Evolutionary conservation across 2,797 vertebrate species (phyloP), one percentile per base, ranked within the genome.

Genomic region (Dicrostonyx torquatus): DNA sequence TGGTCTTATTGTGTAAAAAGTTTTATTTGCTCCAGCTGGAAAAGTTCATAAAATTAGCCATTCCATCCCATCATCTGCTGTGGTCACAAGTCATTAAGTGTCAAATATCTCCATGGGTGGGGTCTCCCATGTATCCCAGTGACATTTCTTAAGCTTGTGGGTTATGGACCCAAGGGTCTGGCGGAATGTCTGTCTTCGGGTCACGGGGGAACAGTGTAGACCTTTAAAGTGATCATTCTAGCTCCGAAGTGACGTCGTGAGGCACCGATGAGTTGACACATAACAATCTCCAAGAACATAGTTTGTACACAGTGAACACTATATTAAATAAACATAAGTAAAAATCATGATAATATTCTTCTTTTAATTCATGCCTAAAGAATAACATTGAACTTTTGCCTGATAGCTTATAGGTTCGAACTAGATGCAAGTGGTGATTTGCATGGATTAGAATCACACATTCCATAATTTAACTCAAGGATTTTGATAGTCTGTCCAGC

Each of bases 91-190:
- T 78, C 86, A 43, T 93, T 94, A 84, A 78, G 89, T 94, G 77
- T 95, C 50, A 96, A 96, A 70, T 79, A 92, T 80, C 86, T 96
- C 88, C 34, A 3, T 64, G 93, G 93, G 94, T 92, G 86, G 85
- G 95, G 66, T 92, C 88, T 78, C 43, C 93, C 68, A 76, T 75
- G 77, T 45, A 31, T 92, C 83, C 64, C 50, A 31, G 3, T 64
- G 87, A 62, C 72, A 91, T 96, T 90, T 93, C 89, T 94, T 73
- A 89, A 79, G 82, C 83, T 64, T 91, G 75, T 31, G 90, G 64
- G 37, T 60, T 84, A 31, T 55, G 34, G 84, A 50, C 92, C 68
- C 92, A 73, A 34, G 62, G 34, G 76, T 79, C 90, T 92, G 53
- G 37, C 85, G 76, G 72, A 94, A 66, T 87, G 89, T 90, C 53